Evolutionary conservation across 2,113 vertebrate species (phyloP), one percentile per base, ranked within the genome.

Genomic region (Rhodinocichla rosea): DNA sequence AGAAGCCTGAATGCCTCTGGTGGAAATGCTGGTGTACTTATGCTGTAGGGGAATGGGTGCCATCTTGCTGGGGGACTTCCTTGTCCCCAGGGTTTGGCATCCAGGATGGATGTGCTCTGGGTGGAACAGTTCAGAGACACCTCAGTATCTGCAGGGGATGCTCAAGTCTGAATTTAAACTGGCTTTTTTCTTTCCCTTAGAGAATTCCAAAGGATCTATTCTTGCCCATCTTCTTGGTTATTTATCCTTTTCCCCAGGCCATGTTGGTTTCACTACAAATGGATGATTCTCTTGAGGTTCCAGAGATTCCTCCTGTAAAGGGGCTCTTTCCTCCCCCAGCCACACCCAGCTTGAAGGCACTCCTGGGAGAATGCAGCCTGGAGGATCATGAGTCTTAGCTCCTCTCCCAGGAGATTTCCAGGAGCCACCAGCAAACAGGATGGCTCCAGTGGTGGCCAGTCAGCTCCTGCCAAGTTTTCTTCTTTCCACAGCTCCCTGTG

Each of bases 371-470:
- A 30, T 5, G 21, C 9, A 19, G 45, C 22, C 28, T 9, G 32
- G 8, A 62, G 40, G 30, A 16, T 26, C 2, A 2, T 0, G 1
- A 5, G 37, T 5, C 62, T n/a, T 2, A 3, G 39, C 14, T 80
- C 16, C 40, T 53, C 10, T 9, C 11, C 26, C 62, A 63, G 57
- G 18, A 59, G 12, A 30, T 63, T 55, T 59, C 37, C 8, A 1
- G 73, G 77, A 60, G 0, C 40, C 26, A 3, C 6, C n/a, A 62
- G 71, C 44, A 16, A 22, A 21, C 2, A 10, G 42, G 45, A 35
- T 3, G 13, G 45, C 47, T 74, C 6, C 2, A 16, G 32, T 1
- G 5, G 8, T 2, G 23, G 15, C 33, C 35, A 33, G 23, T 2
- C 1, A 2, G 45, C 28, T 74, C 32, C 23, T 55, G 4, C 40